phyloP scores from a whole-genome alignment of 2,113 vertebrate species.

The Centropus bengalensis region DNA sequence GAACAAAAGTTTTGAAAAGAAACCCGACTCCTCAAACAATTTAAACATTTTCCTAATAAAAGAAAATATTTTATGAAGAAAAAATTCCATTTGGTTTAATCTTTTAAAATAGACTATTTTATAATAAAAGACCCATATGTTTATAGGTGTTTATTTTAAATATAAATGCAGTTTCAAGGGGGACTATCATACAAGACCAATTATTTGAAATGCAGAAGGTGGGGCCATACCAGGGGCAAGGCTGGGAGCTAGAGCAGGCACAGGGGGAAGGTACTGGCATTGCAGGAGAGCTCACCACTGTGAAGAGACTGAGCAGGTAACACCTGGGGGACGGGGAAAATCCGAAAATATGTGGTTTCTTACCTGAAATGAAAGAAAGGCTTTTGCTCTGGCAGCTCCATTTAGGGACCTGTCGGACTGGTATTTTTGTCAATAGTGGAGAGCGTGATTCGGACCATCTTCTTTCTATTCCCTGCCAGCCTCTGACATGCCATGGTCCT shows the following conservation, averaged over 20 bases:
- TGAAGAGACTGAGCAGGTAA: not conserved
- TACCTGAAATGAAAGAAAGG: not conserved
- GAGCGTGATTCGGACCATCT: not conserved
- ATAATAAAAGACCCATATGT: not conserved
- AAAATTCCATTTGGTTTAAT: not conserved
- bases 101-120: not conserved
- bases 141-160: not conserved
- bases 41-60: not conserved
- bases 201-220: not conserved
- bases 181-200: no score
- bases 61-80: not conserved
- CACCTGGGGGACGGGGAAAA: not conserved
- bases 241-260: not conserved
- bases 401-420: not conserved
- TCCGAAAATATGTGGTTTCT: not conserved
- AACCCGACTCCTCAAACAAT: not conserved
- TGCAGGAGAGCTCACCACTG: not conserved
- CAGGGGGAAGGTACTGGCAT: accelerated
- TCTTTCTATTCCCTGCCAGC: not conserved
- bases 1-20: not conserved
- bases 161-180: not conserved
- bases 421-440: not conserved
- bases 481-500: not conserved
- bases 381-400: not conserved
- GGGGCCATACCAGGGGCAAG: not conserved